Percentiles rank a stretch among this genome's conserved stretches.
Evolutionary conservation across 2,888 invertebrate species (phyloP).

Genomic region (Torymus auratus): DNA sequence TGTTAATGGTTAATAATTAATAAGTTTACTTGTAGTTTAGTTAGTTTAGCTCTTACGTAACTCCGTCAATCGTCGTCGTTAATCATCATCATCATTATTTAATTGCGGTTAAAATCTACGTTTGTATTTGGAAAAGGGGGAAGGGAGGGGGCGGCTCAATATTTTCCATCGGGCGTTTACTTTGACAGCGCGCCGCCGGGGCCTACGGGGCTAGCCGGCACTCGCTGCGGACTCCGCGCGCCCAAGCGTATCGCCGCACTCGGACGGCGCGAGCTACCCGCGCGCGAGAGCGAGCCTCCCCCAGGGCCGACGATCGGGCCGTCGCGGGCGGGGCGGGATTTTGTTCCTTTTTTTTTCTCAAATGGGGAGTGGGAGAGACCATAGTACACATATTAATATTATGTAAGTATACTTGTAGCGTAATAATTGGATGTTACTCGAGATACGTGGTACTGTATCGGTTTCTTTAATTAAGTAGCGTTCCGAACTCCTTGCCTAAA

Average conservation of each 20-base stretch:
- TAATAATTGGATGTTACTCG: constrained; percentile 75
- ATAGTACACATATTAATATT: constrained; percentile 77
- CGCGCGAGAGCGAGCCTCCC: neutral
- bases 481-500: constrained; percentile 77
- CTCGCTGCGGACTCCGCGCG: neutral
- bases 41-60: constrained; percentile 76
- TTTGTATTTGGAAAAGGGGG: constrained; percentile 65
- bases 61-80: constrained; percentile 64
- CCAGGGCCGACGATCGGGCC: neutral
- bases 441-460: constrained; percentile 72
- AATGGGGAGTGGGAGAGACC: constrained; percentile 76
- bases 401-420: constrained; percentile 76
- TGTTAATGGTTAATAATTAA: constrained; percentile 77
- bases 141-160: constrained; percentile 22
- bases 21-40: constrained; percentile 77
- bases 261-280: neutral
- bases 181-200: constrained; percentile 38
- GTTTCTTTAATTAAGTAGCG: constrained; percentile 71
- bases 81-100: constrained; percentile 71
- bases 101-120: constrained; percentile 76
- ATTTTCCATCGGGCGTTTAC: constrained; percentile 44
- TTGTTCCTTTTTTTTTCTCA: constrained; percentile 18
- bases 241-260: constrained; percentile 3
- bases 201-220: too few relatives aligned
- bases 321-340: constrained; percentile 51